Base-by-base conservation (phyloP, 1,140 invertebrate species). In the Cherax destructor region DNA sequence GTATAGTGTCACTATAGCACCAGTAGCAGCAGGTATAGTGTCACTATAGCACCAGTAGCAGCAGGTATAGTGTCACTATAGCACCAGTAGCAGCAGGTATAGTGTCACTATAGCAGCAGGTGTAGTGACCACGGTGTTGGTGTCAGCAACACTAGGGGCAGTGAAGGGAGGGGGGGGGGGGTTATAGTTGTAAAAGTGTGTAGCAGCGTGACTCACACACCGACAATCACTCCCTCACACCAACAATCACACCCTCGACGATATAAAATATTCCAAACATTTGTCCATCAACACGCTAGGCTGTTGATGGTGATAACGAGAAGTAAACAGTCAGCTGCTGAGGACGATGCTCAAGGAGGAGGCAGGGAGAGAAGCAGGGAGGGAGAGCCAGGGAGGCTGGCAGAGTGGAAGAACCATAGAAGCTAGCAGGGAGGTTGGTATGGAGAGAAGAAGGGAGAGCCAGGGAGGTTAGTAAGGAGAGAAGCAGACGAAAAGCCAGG, bases 181-280 rank as follows among this genome's bases (percentile, higher is more conserved):
- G 49, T n/a, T 0, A 10, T 52, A 24, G 50, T 3, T 10, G 56
- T 13, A 21, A 21, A 16, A 16, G 47, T 6, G 11, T 9, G 83
- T 21, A 49, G 56, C 50, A 16, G 56, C 2, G 11, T 21, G 30
- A 74, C 69, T 30, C 69, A 0, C n/a, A 11, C 85, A 49, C 21
- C 85, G 85, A 41, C 69, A n/a, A n/a, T n/a, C n/a, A 56, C 41
- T 56, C 30, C n/a, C 85, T 49, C 6, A 80, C 72, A 13, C 65
- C 65, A 61, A 59, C 84, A 77, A 18, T 47, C 41, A 47, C 72
- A 41, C 52, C 72, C 50, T 59, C n/a, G 65, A 78, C 76, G 86
- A 61, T 52, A 80, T 80, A 52, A 80, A 80, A 80, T 80, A 80
- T 80, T 80, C 47, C 10, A 80, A 80, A 80, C 78, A 80, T 80